A percentile compares a stretch with the other conserved stretches of the same genome.
Conservation (phyloP, 2,888 invertebrate species). For the Drosophila niveifrons region DNA sequence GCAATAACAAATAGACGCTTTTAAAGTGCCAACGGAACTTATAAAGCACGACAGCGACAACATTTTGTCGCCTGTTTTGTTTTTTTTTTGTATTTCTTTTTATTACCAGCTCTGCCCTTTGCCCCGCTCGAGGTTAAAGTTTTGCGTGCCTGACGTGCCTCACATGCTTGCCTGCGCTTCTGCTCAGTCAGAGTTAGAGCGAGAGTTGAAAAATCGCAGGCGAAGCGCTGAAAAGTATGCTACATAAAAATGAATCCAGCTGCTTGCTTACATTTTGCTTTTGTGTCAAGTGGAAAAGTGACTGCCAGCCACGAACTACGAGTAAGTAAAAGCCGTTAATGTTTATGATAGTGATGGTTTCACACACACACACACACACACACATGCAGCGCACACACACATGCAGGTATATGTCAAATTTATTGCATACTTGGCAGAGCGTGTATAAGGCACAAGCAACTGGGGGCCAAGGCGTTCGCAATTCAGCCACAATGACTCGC, state of each 20-base stretch:
- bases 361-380: constrained; percentile 23
- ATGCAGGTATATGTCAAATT: constrained; percentile 54
- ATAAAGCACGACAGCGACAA: constrained; percentile 46
- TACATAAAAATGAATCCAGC: constrained; percentile 47
- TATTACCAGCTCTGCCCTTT: constrained; percentile 17
- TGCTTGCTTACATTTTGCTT: constrained; percentile 56
- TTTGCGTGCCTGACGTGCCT: constrained; percentile 44
- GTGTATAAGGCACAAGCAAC: constrained; percentile 48
- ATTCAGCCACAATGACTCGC: constrained; percentile 22
- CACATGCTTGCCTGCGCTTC: constrained; percentile 30
- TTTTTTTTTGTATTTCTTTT: too few species aligned
- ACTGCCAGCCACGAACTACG: constrained; percentile 53
- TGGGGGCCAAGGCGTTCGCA: constrained; percentile 14
- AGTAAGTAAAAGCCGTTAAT: constrained; percentile 78
- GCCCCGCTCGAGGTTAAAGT: constrained; percentile 46
- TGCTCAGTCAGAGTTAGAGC: neutral
- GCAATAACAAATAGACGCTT: constrained; percentile 62
- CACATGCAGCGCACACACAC: constrained; percentile 17
- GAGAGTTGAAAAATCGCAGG: constrained; percentile 56
- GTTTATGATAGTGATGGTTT: constrained; percentile 71
- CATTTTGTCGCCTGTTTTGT: constrained; percentile 71
- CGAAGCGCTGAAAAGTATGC: constrained; percentile 53
- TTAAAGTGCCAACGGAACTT: constrained; percentile 62
- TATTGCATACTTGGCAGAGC: constrained; percentile 74
- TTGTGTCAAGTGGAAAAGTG: constrained; percentile 68